A percentile compares a stretch with the other conserved stretches of the same genome.
Conservation (phyloP, 1,140 invertebrate species). For the Vollenhovia emeryi region DNA sequence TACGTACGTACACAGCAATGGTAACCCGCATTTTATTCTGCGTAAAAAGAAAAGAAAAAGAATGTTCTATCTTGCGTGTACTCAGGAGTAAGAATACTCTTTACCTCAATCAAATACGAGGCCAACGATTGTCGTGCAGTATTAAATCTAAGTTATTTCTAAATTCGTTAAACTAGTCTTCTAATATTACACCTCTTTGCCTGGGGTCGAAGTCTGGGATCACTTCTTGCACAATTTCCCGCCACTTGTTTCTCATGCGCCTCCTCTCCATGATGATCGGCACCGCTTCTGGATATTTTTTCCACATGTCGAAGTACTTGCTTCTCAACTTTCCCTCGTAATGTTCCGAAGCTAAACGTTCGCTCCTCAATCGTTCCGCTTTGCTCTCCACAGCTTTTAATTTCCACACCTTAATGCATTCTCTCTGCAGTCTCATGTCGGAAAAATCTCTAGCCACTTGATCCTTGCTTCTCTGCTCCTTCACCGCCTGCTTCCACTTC, state of each 20-base stretch:
- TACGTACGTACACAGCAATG: constrained; percentile 29
- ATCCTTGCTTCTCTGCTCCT: constrained; percentile 68
- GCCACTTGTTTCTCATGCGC: constrained; percentile 76
- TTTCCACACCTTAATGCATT: constrained; percentile 73
- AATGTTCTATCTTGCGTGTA: constrained; percentile 16
- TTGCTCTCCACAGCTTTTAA: constrained; percentile 54
- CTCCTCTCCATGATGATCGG: constrained; percentile 79
- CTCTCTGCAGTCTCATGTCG: constrained; percentile 76
- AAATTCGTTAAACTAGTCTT: constrained; percentile 69
- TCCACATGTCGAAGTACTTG: constrained; percentile 77
- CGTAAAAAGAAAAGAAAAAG: no score
- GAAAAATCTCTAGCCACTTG: constrained; percentile 80
- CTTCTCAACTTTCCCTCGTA: constrained; percentile 69
- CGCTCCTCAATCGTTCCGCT: constrained; percentile 59
- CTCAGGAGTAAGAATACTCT: constrained; percentile 20
- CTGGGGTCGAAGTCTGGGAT: constrained; percentile 80
- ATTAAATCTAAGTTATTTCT: constrained; percentile 32
- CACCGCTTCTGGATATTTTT: constrained; percentile 74
- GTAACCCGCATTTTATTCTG: constrained; percentile 22
- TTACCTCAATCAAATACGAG: constrained; percentile 19
- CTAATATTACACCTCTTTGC: constrained; percentile 75
- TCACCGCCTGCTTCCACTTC: constrained; percentile 71
- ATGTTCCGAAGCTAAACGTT: constrained; percentile 64
- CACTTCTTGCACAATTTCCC: constrained; percentile 79
- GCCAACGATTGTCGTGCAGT: constrained; percentile 32